Evolutionary conservation across 1,140 invertebrate genomes (phyloP).

Genomic region (Daktulosphaira vitifoliae): DNA sequence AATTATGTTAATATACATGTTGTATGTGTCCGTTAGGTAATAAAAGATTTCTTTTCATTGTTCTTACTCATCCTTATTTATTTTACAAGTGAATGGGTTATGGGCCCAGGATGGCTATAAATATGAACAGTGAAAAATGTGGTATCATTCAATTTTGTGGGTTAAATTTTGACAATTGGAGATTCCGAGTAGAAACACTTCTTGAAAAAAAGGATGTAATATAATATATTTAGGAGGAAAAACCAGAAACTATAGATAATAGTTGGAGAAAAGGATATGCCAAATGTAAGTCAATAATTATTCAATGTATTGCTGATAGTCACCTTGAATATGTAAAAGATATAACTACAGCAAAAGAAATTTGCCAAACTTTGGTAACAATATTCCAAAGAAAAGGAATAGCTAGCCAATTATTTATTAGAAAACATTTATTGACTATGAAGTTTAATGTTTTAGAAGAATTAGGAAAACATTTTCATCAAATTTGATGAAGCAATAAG

Average conservation of each 20-base stretch:
- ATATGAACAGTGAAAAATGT: background rate
- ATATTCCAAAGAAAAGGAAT: constrained; percentile 36
- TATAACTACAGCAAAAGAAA: constrained; percentile 31
- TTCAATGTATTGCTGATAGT: constrained; percentile 37
- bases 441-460: constrained; percentile 18
- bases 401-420: background rate
- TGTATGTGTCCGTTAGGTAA: no score
- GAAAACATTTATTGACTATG: constrained; percentile 5
- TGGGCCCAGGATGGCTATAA: no score
- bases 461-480: constrained; percentile 3
- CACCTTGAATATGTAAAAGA: constrained; percentile 38
- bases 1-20: no score
- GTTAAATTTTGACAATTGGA: background rate
- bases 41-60: no score
- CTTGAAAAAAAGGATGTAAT: no score
- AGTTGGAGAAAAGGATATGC: no score
- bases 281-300: background rate
- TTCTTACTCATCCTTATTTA: no score
- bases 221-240: no score
- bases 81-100: no score
- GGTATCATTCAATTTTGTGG: background rate
- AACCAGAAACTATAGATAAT: no score
- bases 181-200: background rate
- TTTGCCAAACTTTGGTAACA: constrained; percentile 30
- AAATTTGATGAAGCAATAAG: constrained; percentile 11